Base-by-base conservation (phyloP, 1,140 invertebrate genomes). In the Lucilia cuprina region DNA sequence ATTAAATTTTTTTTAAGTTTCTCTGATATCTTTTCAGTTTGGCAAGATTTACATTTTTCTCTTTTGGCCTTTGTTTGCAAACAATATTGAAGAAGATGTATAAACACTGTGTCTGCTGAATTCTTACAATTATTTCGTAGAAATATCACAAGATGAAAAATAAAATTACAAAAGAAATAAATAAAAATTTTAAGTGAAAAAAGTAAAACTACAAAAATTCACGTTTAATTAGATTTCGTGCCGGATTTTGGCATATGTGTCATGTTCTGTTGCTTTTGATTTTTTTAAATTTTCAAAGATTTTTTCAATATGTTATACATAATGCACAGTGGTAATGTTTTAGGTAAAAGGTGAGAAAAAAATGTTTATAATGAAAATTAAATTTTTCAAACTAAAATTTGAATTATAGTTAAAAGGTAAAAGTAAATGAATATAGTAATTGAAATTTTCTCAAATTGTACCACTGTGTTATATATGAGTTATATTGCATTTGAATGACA, bases 221-320 rank as follows among this genome's bases (percentile, higher is more conserved):
- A 70, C 65, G 65, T 70, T 70, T 70, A 70, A 70, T 70, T 70
- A 70, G 65, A 70, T 70, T 70, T 70, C 65, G 65, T 70, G 65
- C 65, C 65, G 65, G 65, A 70, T 70, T 70, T 70, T 70, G 65
- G 65, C 65, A 70, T 70, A 70, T 70, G 65, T 70, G 65, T 70
- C 65, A 70, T 70, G 65, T 70, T n/a, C 65, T 70, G 65, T 21
- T 70, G 21, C 55, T n/a, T 60, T 60, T 21, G 60, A n/a, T 25
- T 70, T 70, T 65, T 65, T 49, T 9, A 49, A 2, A 49, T 30
- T 30, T 30, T 41, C 41, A 41, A 41, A 2, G 41, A 41, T 41
- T 41, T 41, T 41, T 41, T 41, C 41, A n/a, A n/a, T 41, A 3
- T 0, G 41, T 30, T 30, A 30, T 41, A 5, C 41, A 5, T 5